phyloP scores from a whole-genome alignment of 2,113 vertebrate species.

The Poeciliopsis occidentalis region DNA sequence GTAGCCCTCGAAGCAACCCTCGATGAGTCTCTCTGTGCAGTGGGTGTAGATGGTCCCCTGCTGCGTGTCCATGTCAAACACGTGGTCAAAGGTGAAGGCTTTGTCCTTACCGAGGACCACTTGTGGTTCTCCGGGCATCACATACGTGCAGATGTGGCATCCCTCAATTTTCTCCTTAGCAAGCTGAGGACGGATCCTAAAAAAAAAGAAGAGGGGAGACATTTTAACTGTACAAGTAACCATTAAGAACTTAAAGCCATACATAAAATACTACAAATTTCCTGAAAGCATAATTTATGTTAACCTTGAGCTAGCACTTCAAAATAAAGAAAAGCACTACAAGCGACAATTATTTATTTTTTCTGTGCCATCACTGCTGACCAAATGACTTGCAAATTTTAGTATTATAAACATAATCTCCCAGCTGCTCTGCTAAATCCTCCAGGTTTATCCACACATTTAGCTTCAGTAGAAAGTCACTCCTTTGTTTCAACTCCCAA shows the following conservation, averaged over 20 bases:
- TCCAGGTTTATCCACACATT: background rate
- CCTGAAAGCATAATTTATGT: background rate
- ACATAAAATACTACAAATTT: background rate
- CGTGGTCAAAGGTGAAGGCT: slow-evolving; percentile 95
- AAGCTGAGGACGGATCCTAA: too few relatives aligned
- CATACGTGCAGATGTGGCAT: slow-evolving; percentile 96
- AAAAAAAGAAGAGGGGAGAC: slow-evolving; percentile 59
- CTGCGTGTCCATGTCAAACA: slow-evolving; percentile 91
- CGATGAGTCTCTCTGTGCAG: slow-evolving; percentile 94
- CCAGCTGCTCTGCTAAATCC: background rate
- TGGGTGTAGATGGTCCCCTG: slow-evolving; percentile 90
- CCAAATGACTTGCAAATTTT: background rate
- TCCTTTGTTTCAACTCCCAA: background rate
- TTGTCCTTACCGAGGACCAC: slow-evolving; percentile 98
- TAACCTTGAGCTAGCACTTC: background rate
- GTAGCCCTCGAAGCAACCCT: slow-evolving; percentile 97
- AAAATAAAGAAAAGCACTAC: background rate
- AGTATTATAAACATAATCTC: background rate
- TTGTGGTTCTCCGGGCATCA: slow-evolving; percentile 94
- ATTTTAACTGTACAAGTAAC: background rate
- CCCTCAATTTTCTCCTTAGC: slow-evolving; percentile 97
- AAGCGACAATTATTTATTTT: background rate
- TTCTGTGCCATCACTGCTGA: background rate
- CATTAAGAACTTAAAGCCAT: background rate
- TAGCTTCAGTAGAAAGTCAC: background rate